Conservation (phyloP, 2,888 invertebrate genomes). For the Epistrophella euchroma region DNA sequence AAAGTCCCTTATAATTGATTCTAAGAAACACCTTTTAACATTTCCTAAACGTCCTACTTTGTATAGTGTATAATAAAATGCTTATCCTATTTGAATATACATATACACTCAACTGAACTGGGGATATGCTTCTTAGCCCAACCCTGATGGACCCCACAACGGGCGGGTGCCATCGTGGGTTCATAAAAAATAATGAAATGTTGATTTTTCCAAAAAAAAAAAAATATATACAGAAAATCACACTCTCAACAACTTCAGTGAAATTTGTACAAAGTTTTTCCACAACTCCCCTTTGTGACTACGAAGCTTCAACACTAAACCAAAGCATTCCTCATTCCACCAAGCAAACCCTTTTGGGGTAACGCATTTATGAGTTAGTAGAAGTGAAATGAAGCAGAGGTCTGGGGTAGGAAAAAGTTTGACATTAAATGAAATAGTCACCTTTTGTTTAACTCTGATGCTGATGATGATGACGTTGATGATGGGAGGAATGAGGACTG, state of each 20-base stretch:
- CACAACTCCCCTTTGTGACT: neutral
- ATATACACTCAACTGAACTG: neutral
- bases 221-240: constrained; percentile 63
- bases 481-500: constrained; percentile 27
- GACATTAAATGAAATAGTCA: constrained; percentile 76
- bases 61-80: constrained; percentile 53
- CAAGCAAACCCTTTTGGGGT: constrained; percentile 43
- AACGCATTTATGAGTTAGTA: constrained; percentile 75
- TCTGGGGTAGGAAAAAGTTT: constrained; percentile 62
- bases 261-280: constrained; percentile 47
- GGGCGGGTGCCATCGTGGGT: constrained; percentile 5
- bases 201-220: constrained; percentile 72
- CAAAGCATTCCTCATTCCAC: neutral
- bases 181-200: constrained; percentile 76
- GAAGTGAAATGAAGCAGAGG: constrained; percentile 24
- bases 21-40: constrained; percentile 50
- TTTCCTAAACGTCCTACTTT: constrained; percentile 39
- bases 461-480: constrained; percentile 27
- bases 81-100: constrained; percentile 71
- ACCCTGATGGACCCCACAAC: neutral
- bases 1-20: constrained; percentile 70
- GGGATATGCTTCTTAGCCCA: neutral
- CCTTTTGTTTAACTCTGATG: constrained; percentile 72
- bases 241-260: constrained; percentile 41
- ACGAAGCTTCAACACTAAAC: neutral